Evolutionary conservation across 2,888 invertebrate genomes (phyloP).

Genomic region (Pocota personata): DNA sequence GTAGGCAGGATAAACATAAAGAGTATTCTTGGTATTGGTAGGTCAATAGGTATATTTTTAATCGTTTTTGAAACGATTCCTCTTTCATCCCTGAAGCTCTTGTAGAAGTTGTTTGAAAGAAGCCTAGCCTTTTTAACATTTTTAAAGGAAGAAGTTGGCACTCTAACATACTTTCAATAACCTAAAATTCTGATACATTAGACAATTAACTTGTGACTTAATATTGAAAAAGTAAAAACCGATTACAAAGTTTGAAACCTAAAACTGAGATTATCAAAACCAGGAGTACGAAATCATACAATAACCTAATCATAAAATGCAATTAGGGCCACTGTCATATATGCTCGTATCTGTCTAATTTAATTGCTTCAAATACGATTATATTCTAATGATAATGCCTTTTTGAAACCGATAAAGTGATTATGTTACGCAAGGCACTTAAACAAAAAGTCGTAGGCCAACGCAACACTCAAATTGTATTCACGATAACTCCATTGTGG

Average conservation of each 20-base stretch:
- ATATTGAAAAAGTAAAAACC: too few species aligned
- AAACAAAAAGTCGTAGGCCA: neutral
- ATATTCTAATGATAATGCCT: neutral
- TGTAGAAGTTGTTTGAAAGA: too few species aligned
- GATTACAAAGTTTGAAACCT: too few species aligned
- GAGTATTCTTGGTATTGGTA: neutral
- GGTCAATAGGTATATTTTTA: too few species aligned
- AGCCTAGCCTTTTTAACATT: too few species aligned
- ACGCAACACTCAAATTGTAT: neutral
- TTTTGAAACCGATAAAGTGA: neutral
- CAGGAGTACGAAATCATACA: neutral
- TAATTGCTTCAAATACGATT: neutral
- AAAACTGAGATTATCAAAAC: too few species aligned
- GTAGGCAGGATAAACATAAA: neutral
- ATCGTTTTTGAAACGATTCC: too few species aligned
- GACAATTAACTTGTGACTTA: too few species aligned
- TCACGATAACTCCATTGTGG: neutral
- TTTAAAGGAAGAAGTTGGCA: too few species aligned
- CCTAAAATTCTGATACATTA: too few species aligned
- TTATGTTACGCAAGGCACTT: neutral
- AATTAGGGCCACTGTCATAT: neutral
- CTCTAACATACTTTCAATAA: too few species aligned
- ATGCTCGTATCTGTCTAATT: neutral
- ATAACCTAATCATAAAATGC: neutral
- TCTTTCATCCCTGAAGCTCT: too few species aligned